Evolutionary conservation across 2,113 vertebrate genomes (phyloP).

Genomic region (Maccullochella peelii): DNA sequence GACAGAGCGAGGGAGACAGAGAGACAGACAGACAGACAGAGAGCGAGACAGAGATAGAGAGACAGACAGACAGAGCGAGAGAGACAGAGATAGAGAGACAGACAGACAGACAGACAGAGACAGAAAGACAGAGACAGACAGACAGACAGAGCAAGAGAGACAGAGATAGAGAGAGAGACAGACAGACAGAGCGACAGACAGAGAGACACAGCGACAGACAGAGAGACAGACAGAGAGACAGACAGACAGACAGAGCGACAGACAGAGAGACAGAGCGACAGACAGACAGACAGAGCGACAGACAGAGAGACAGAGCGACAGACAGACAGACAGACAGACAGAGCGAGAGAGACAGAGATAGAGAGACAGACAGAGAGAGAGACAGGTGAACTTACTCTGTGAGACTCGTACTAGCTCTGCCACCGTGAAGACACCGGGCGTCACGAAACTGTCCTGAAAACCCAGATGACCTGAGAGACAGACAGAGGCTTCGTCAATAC

Average conservation of each 20-base stretch:
- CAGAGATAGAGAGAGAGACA: neutral
- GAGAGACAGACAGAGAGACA: neutral
- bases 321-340: neutral
- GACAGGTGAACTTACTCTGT: slow-evolving; percentile 90
- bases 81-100: neutral
- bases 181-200: too few relatives aligned
- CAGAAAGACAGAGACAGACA: neutral
- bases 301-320: too few relatives aligned
- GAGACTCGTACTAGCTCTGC: slow-evolving; percentile 97
- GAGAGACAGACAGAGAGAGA: neutral
- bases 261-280: neutral
- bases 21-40: neutral
- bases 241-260: too few relatives aligned
- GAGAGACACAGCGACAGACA: neutral
- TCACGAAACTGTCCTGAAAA: slow-evolving; percentile 99
- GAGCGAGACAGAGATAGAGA: neutral
- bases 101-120: neutral
- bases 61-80: neutral
- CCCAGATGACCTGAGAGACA: slow-evolving; percentile 94
- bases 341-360: neutral
- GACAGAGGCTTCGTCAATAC: neutral
- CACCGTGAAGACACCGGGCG: slow-evolving; percentile 98
- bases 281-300: too few relatives aligned
- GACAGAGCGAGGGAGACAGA: neutral
- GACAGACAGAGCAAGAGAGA: too few relatives aligned